Conservation (phyloP, 2,888 invertebrate genomes). For the Stramonita haemastoma region DNA sequence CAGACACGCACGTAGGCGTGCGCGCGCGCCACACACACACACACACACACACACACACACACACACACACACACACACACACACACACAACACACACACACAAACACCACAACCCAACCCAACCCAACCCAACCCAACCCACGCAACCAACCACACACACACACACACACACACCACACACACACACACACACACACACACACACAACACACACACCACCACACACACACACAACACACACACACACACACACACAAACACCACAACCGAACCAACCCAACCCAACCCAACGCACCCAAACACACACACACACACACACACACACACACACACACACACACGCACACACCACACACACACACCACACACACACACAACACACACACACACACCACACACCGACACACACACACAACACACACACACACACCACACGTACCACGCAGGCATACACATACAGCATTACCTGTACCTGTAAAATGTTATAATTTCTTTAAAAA, state of each 20-base stretch:
- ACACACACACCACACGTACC: neutral
- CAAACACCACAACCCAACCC: too few relatives aligned
- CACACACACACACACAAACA: neutral
- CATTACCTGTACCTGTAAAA: neutral
- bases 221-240: constrained; percentile 11
- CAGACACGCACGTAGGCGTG: neutral
- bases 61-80: neutral
- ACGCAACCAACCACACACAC: too few relatives aligned
- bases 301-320: constrained; percentile 7
- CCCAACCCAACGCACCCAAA: neutral
- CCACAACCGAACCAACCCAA: neutral
- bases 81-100: neutral
- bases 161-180: neutral
- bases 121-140: too few relatives aligned
- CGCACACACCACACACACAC: neutral
- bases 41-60: neutral
- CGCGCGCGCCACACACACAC: constrained; percentile 17
- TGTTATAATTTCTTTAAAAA: too few relatives aligned
- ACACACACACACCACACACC: too few relatives aligned
- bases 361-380: too few relatives aligned
- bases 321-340: neutral
- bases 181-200: constrained; percentile 9
- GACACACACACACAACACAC: too few relatives aligned
- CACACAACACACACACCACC: constrained; percentile 17
- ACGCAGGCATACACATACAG: neutral